These are phyloP conservation scores for Nymphalis io DNA, from an alignment of 1,140 invertebrate species.

Conservation along the genomic window DNA sequence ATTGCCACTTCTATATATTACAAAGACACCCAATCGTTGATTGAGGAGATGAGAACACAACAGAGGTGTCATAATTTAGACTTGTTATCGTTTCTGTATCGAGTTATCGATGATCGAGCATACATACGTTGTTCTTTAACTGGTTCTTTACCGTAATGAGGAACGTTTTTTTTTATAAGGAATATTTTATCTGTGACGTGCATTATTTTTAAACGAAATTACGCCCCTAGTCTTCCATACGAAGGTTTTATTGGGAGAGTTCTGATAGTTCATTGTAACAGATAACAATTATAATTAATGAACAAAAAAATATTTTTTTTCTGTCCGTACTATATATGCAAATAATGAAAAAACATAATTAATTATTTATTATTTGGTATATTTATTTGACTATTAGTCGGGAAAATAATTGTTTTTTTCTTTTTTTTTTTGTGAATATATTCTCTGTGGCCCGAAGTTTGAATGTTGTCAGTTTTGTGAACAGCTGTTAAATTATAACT, in stretches of 20 bases:
- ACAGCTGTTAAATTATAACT: too few species aligned
- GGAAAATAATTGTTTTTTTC: too few species aligned
- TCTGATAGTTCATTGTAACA: too few species aligned
- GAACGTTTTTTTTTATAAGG: slow-evolving; percentile 28
- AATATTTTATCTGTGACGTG: neutral
- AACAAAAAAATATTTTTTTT: too few species aligned
- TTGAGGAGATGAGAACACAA: slow-evolving; percentile 48
- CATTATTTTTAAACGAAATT: neutral
- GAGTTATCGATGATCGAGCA: slow-evolving; percentile 44
- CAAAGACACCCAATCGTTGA: slow-evolving; percentile 28
- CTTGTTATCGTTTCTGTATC: slow-evolving; percentile 52
- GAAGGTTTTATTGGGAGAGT: too few species aligned
- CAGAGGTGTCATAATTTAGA: slow-evolving; percentile 54
- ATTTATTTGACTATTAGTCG: too few species aligned
- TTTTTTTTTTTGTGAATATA: too few species aligned
- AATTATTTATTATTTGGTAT: neutral
- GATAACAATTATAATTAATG: too few species aligned
- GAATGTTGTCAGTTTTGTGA: too few species aligned
- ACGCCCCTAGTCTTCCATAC: too few species aligned
- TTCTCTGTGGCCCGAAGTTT: too few species aligned
- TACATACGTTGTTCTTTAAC: slow-evolving; percentile 22
- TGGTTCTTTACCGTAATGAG: slow-evolving; percentile 45
- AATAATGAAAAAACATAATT: neutral
- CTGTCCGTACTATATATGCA: neutral
- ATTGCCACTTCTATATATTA: slow-evolving; percentile 35